Conservation (phyloP, 2,113 vertebrate species). For the Zosterops japonicus region DNA sequence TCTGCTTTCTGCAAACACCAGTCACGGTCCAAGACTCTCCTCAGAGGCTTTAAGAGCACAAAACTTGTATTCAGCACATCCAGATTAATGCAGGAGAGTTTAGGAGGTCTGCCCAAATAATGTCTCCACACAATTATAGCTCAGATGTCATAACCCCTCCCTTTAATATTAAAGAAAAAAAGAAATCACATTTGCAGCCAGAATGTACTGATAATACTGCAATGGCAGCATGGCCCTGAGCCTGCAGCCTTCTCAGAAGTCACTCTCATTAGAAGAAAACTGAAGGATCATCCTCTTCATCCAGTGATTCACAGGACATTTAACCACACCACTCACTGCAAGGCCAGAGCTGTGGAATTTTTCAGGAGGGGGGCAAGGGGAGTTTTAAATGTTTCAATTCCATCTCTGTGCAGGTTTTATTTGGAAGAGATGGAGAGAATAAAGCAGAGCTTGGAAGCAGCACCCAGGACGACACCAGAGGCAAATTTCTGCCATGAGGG, state of each 20-base stretch:
- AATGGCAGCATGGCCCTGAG: not conserved
- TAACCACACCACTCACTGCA: not conserved
- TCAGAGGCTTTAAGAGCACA: rapidly evolving
- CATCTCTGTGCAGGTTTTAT: not conserved
- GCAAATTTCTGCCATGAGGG: not conserved
- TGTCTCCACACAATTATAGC: not conserved
- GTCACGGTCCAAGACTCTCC: not conserved
- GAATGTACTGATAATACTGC: not conserved
- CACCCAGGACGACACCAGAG: not conserved
- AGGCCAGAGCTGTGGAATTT: rapidly evolving
- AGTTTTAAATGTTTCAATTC: not conserved
- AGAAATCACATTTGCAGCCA: not conserved
- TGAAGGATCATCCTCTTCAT: not conserved
- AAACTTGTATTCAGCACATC: not conserved
- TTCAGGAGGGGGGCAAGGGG: not conserved
- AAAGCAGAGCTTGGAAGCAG: not conserved
- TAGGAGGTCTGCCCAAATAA: not conserved
- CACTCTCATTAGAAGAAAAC: not conserved
- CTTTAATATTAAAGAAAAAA: not conserved
- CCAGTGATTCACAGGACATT: not conserved
- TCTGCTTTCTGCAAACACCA: not conserved
- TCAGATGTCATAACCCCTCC: not conserved
- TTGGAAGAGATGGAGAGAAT: not conserved
- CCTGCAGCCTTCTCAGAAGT: not conserved
- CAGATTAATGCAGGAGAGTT: not conserved